Evolutionary conservation across 2,888 invertebrate species (phyloP).

Genomic region (Acanthosoma haemorrhoidale): DNA sequence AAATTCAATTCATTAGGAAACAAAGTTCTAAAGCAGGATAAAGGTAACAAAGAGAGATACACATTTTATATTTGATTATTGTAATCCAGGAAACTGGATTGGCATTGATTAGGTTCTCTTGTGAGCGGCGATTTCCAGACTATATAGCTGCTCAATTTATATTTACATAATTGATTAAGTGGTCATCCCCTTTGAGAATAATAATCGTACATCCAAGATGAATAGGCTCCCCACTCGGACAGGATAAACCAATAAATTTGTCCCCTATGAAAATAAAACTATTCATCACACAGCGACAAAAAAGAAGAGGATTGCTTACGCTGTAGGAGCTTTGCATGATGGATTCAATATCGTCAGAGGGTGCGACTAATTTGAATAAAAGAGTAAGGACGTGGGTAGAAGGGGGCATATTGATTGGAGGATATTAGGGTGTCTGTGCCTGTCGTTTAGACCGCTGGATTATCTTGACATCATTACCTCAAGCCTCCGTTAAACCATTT

Average conservation of each 20-base stretch:
- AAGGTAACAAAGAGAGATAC: too few relatives aligned
- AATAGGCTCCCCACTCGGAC: not conserved
- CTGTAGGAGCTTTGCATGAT: not conserved
- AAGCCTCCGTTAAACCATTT: not conserved
- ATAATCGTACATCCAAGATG: not conserved
- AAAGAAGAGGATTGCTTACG: not conserved
- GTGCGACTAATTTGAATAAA: not conserved
- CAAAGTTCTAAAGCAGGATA: too few relatives aligned
- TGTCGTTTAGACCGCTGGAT: not conserved
- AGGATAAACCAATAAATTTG: slow-evolving; percentile 5
- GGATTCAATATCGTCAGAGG: slow-evolving; percentile 1
- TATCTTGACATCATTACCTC: slow-evolving; percentile 5
- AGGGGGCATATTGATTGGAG: slow-evolving; percentile 7
- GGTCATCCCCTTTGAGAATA: too few relatives aligned
- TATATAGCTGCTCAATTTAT: too few relatives aligned
- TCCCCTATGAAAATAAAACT: slow-evolving; percentile 8
- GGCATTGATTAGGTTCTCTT: too few relatives aligned
- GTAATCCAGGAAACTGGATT: too few relatives aligned
- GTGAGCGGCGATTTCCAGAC: too few relatives aligned
- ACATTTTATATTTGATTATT: too few relatives aligned
- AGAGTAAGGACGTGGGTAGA: too few relatives aligned
- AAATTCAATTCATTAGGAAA: too few relatives aligned
- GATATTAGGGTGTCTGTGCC: not conserved
- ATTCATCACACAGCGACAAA: not conserved
- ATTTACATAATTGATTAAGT: too few relatives aligned